Base-by-base conservation (phyloP, 2,113 vertebrate genomes). In the Oceanodroma tethys region DNA sequence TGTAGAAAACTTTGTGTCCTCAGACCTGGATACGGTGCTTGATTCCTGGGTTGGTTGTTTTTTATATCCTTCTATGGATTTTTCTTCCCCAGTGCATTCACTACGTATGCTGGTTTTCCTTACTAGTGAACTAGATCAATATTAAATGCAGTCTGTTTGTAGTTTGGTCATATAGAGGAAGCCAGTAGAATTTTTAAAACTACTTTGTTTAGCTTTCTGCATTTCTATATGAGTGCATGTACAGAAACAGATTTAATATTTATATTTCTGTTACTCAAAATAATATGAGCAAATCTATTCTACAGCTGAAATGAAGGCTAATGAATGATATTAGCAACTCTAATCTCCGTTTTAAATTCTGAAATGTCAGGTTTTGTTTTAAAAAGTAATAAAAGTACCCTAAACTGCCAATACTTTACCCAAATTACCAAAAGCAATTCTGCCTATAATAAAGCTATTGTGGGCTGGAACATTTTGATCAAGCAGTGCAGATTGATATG, bases 341-440 rank as follows among this genome's bases (percentile, higher is more conserved):
- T 22, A 25, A 47, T 74, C 29, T 15, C 38, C 6, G 3, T 74
- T 88, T 86, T 78, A 66, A 84, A 84, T 88, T 90, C 47, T 66
- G 52, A 86, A 86, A 86, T 78, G 50, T 62, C 71, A 86, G 30
- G 18, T 38, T 81, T 86, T 86, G 10, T 84, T 86, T 17, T 7
- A 9, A 56, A 84, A 93, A 60, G 4, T 26, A 47, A 81, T 72
- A 94, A 83, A 93, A 96, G 70, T 83, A 67, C 30, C 40, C 21
- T 40, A 53, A 76, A 70, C 42, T 86, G 63, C n/a, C 74, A 88
- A 66, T 95, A 83, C 58, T 59, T 85, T 47, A 78, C 26, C 36
- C 47, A 83, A 92, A 96, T 92, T 96, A 40, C 45, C 47, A 59
- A 67, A 90, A 83, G 8, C 29, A 88, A 55, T 89, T 96, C 91